These are phyloP conservation scores for Hoplostethus atlanticus DNA, from an alignment of 2,797 vertebrate genomes.

Conservation along the genomic window DNA sequence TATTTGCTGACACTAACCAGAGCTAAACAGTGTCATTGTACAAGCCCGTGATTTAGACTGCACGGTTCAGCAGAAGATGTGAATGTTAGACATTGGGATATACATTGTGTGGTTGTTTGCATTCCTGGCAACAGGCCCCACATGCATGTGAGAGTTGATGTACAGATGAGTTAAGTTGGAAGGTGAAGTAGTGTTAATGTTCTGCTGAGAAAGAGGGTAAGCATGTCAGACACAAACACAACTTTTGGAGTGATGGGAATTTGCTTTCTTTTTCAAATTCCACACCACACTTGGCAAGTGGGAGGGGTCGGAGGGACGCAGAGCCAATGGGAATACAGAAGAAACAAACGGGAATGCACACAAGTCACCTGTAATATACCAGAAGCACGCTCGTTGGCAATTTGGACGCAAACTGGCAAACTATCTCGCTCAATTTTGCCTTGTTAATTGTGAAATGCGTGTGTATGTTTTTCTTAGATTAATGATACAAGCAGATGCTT, in stretches of 20 bases:
- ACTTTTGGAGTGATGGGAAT: background rate
- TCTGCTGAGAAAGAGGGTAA: slow-evolving; percentile 35
- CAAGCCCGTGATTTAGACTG: slow-evolving; percentile 78
- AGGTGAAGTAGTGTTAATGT: slow-evolving; percentile 64
- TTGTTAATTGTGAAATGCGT: background rate
- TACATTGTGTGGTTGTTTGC: slow-evolving; percentile 81
- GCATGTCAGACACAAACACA: slow-evolving; percentile 44
- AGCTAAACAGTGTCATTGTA: slow-evolving; percentile 86
- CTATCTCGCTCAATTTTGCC: background rate
- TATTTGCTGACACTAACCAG: slow-evolving; percentile 89
- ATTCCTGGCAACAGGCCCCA: slow-evolving; percentile 71
- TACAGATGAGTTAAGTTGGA: slow-evolving; percentile 65
- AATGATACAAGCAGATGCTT: background rate
- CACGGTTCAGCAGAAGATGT: slow-evolving; percentile 70
- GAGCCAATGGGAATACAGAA: background rate
- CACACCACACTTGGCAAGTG: background rate
- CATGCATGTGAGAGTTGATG: slow-evolving; percentile 63
- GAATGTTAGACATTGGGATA: slow-evolving; percentile 74
- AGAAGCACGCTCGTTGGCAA: background rate
- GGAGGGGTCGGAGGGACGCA: background rate
- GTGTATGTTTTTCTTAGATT: background rate
- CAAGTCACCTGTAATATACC: slow-evolving; percentile 1
- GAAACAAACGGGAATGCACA: background rate
- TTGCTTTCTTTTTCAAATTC: slow-evolving; percentile 5
- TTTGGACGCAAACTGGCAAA: background rate